These are phyloP conservation scores for Pristis pectinata DNA, from an alignment of 2,797 vertebrate species.

Conservation along the genomic window DNA sequence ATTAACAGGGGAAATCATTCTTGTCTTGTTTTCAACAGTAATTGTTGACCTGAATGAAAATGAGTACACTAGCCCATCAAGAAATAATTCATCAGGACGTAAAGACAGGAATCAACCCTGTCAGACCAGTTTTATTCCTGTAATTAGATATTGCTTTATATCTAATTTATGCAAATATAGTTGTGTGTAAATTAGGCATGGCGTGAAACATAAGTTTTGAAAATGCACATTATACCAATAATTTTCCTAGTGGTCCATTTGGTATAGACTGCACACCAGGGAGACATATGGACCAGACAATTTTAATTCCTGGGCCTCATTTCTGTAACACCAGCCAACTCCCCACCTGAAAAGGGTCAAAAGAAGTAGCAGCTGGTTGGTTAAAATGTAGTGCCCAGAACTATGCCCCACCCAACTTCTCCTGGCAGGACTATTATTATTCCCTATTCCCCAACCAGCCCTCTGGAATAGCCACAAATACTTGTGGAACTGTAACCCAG, in stretches of 20 bases:
- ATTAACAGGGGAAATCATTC: not conserved
- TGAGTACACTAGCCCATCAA: not conserved
- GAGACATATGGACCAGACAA: not conserved
- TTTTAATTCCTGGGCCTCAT: not conserved
- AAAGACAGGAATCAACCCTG: not conserved
- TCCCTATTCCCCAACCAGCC: not conserved
- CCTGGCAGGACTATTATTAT: not conserved
- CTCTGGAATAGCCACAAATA: not conserved
- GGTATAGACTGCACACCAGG: not conserved
- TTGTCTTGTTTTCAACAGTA: not conserved
- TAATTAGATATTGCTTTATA: not conserved
- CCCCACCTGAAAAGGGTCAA: too few relatives aligned
- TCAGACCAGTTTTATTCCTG: conserved; percentile 22
- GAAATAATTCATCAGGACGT: not conserved
- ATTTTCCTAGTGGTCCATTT: not conserved
- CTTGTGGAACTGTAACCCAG: not conserved
- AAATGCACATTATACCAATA: not conserved
- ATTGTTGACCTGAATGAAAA: conserved; percentile 8
- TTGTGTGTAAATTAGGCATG: conserved; percentile 26
- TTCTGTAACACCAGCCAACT: too few relatives aligned
- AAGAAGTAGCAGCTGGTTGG: not conserved
- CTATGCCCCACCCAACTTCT: not conserved
- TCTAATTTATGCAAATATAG: not conserved
- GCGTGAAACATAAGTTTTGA: not conserved
- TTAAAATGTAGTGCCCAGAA: not conserved